phyloP scores from a whole-genome alignment of 2,888 invertebrate species.

The Drosophila barbarae region DNA sequence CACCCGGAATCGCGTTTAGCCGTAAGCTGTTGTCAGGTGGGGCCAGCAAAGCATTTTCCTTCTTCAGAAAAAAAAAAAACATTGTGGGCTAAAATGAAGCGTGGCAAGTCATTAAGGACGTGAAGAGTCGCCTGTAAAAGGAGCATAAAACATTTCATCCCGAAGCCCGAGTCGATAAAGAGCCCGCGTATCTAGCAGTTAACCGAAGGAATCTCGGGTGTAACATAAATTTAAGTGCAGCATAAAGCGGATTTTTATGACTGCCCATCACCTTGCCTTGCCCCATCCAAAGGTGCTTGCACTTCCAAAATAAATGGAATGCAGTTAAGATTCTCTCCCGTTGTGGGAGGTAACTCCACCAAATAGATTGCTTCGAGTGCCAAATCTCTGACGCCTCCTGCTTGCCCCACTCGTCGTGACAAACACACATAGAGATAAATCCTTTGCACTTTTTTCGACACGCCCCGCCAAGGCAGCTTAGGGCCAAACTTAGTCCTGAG shows the following conservation, averaged over 20 bases:
- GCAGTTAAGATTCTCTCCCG: conserved; percentile 52
- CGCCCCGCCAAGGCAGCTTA: conserved; percentile 15
- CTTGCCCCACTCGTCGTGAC: conserved; percentile 26
- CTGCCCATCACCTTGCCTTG: conserved; percentile 33
- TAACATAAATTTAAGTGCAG: conserved; percentile 71
- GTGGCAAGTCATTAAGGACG: conserved; percentile 50
- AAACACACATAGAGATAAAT: conserved; percentile 56
- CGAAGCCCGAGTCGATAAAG: conserved; percentile 52
- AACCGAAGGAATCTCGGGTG: conserved; percentile 64
- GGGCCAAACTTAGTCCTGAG: conserved; percentile 14
- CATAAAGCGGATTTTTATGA: conserved; percentile 69
- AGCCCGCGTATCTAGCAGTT: conserved; percentile 50
- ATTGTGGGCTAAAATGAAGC: conserved; percentile 40
- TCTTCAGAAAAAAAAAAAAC: conserved; percentile 8
- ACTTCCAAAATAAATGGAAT: conserved; percentile 61
- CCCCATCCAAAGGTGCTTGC: conserved; percentile 33
- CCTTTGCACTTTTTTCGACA: conserved; percentile 61
- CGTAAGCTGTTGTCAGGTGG: conserved; percentile 21
- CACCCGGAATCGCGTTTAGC: conserved; percentile 8
- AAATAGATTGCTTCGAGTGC: conserved; percentile 25
- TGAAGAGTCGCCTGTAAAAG: conserved; percentile 52
- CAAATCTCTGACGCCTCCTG: conserved; percentile 1
- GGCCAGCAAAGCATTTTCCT: conserved; percentile 33
- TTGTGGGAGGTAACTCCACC: conserved; percentile 5
- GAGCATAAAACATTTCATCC: conserved; percentile 57